Base-by-base conservation (phyloP, 2,113 vertebrate species). In the Motacilla alba region DNA sequence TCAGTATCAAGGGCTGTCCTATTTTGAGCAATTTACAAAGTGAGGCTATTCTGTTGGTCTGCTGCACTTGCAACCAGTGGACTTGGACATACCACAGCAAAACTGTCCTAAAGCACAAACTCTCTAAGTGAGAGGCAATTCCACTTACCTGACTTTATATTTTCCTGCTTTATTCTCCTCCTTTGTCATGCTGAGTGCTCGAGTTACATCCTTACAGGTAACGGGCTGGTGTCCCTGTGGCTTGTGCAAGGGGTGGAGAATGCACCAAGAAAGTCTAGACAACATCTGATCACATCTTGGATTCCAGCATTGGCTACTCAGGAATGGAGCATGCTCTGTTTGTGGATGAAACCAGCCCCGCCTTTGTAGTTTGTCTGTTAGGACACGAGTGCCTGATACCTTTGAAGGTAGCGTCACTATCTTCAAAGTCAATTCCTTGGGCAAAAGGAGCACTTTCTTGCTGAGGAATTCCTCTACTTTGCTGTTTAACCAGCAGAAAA, bases 331-430 rank as follows among this genome's bases (percentile, higher is more conserved):
- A 4, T 0, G 0, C 20, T 73, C 26, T 72, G 6, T 37, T 58
- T 0, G 0, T 24, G 20, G 28, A 18, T 16, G 43, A 35, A 72
- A 55, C 15, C 50, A 30, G 18, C n/a, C 19, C 23, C 46, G 11
- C 33, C 23, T 47, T 80, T 91, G 52, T 67, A 55, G 41, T 21
- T 43, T 59, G 7, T 49, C 33, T 55, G 13, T 41, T 63, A 41
- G 41, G 28, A 79, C 6, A 39, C 4, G 3, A 70, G 23, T 50
- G 31, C 21, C 35, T 39, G 39, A 23, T 27, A 26, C 8, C 15
- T 59, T 49, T 24, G 23, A 23, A 47, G 47, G 14, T 24, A 24
- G 13, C 47, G 24, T 49, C 47, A 49, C 47, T 49, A 49, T 24
- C 39, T 89, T 64, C 15, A 6, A 49, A 78, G 26, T 19, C 10